Evolutionary conservation across 2,113 vertebrate species (phyloP), one percentile per base, ranked within the genome.

Genomic region (Conger conger): DNA sequence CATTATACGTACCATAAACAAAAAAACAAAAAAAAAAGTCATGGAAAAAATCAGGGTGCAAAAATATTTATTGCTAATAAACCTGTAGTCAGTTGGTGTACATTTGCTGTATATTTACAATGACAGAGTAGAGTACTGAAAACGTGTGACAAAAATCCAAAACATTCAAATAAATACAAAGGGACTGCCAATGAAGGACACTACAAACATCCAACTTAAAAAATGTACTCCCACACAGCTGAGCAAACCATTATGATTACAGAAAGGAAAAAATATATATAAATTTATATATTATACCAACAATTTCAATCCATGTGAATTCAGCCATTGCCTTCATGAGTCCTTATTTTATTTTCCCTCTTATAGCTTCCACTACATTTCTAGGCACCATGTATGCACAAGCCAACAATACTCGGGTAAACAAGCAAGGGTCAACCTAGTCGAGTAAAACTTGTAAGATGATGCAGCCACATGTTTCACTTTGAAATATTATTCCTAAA

Each of bases 1-100:
- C 54, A 57, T 20, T 18, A 63, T 27, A 63, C 57, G 23, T 63
- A 63, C 17, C 17, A 4, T 4, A 17, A 57, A 4, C 27, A 7
- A 81, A 0, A 50, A 54, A 78, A 54, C 11, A 15, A 15, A 37
- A 60, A 36, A n/a, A 85, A 40, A 1, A n/a, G 40, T 8, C 68
- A 30, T 40, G 18, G 15, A 79, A 20, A 63, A 27, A 80, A 80
- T 79, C 45, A 94, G 94, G 95, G 95, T 96, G 95, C 95, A 96
- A 96, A 96, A 96, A 96, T 96, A 96, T 96, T 96, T 96, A 96
- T 96, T 96, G 95, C 95, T 95, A 95, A 95, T 95, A 96, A 95
- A 96, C 94, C 91, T 94, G 94, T 93, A 90, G 94, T 95, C 94
- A 94, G 94, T 94, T 92, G 92, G 93, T 95, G 94, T 95, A 95